Conservation (phyloP, 2,113 vertebrate species). For the Ceyx margarethae region DNA sequence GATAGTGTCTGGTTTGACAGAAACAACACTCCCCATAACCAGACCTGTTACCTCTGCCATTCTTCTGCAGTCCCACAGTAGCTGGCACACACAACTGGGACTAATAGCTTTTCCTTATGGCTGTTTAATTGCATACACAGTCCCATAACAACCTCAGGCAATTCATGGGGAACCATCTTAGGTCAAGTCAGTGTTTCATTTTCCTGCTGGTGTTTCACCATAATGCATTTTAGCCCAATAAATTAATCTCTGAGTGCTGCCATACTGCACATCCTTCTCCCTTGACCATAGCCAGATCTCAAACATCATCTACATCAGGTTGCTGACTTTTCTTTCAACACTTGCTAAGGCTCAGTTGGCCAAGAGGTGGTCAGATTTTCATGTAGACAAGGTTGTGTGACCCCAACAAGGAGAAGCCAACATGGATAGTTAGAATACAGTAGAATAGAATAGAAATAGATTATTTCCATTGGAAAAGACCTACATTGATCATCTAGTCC, state of each 20-base stretch:
- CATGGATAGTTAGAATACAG: not conserved
- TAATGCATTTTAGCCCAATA: not conserved
- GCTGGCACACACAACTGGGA: not conserved
- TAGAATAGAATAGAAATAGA: not conserved
- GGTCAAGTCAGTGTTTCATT: not conserved
- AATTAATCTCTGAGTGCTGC: not conserved
- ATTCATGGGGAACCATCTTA: not conserved
- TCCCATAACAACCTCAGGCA: not conserved
- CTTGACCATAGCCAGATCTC: not conserved
- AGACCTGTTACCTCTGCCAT: not conserved
- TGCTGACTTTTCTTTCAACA: not conserved
- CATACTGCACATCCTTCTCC: not conserved
- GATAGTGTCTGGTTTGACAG: not conserved
- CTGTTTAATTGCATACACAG: not conserved
- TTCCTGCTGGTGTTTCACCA: not conserved
- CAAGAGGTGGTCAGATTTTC: not conserved
- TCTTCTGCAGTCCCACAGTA: not conserved
- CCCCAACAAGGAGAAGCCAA: not conserved
- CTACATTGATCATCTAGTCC: not conserved
- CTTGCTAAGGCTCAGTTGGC: not conserved
- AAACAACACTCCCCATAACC: not conserved
- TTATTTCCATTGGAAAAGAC: not conserved
- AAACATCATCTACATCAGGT: not conserved
- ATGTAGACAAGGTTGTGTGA: not conserved
- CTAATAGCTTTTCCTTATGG: not conserved